Conservation (phyloP, 2,113 vertebrate species). For the Melanocharis versteri region DNA sequence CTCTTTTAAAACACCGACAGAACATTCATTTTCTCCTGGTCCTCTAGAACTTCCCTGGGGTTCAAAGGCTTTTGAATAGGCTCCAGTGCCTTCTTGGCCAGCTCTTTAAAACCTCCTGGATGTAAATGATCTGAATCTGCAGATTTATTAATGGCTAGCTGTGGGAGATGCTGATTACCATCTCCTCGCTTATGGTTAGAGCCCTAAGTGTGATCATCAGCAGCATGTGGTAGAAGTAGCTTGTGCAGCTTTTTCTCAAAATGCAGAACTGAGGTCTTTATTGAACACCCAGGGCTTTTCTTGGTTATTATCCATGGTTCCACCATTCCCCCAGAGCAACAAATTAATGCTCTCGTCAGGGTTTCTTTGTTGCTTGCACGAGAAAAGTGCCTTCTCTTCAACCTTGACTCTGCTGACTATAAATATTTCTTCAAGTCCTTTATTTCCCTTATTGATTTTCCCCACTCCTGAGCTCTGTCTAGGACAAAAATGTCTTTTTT, state of each 20-base stretch:
- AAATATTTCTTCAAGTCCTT: constrained; percentile 29
- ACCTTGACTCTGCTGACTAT: constrained; percentile 40
- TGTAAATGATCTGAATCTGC: constrained; percentile 64
- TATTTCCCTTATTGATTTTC: constrained; percentile 15
- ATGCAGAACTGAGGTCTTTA: constrained; percentile 15
- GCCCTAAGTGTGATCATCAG: constrained; percentile 42
- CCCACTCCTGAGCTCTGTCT: neutral
- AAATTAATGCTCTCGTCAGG: constrained; percentile 43
- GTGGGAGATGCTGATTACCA: constrained; percentile 67
- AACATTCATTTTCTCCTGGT: neutral
- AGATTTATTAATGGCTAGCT: constrained; percentile 67
- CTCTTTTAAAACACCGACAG: neutral
- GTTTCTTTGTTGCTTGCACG: constrained; percentile 14
- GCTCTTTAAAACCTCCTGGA: constrained; percentile 14
- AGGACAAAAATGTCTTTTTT: neutral
- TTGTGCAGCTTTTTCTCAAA: constrained; percentile 57
- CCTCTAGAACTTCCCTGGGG: constrained; percentile 53
- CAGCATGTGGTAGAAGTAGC: constrained; percentile 57
- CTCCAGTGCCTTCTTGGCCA: constrained; percentile 14
- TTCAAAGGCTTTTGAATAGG: neutral
- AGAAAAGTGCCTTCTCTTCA: neutral
- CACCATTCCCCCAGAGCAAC: neutral
- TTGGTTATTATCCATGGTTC: constrained; percentile 36
- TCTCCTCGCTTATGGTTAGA: constrained; percentile 63
- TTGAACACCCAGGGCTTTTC: constrained; percentile 7